A percentile compares a stretch with the other conserved stretches of the same genome.
Evolutionary conservation across 2,888 invertebrate genomes (phyloP).

Genomic region (Eilema depressum): DNA sequence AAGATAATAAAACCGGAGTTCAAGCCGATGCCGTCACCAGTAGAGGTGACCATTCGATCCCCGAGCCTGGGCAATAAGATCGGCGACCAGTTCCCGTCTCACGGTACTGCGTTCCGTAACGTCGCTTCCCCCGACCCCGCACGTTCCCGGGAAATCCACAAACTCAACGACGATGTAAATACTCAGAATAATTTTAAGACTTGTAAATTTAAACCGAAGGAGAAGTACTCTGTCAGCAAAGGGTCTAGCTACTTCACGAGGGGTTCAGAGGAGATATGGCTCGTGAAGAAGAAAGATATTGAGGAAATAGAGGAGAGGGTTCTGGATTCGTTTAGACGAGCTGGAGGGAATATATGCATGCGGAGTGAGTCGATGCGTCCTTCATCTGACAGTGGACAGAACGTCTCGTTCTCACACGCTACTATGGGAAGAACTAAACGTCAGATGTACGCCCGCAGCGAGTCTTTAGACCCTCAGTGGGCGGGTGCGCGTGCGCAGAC

Average conservation of each 20-base stretch:
- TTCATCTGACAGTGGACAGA: constrained; percentile 71
- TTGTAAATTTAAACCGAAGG: constrained; percentile 76
- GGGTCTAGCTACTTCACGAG: constrained; percentile 82
- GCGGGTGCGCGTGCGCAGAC: constrained; percentile 75
- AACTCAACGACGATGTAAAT: constrained; percentile 70
- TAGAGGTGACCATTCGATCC: constrained; percentile 79
- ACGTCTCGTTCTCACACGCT: constrained; percentile 64
- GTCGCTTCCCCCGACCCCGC: constrained; percentile 74
- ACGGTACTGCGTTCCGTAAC: constrained; percentile 82
- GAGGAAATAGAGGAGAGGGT: constrained; percentile 83
- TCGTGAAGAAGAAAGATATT: constrained; percentile 84
- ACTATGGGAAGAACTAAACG: constrained; percentile 68
- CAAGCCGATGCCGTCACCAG: constrained; percentile 76
- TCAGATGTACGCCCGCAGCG: constrained; percentile 75
- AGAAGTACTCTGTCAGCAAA: constrained; percentile 79
- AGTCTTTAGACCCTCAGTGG: constrained; percentile 78
- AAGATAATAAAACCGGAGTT: constrained; percentile 82
- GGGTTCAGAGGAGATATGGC: constrained; percentile 83
- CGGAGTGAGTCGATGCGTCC: constrained; percentile 51
- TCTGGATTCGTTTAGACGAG: constrained; percentile 78
- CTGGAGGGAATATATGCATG: constrained; percentile 70
- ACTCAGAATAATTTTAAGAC: constrained; percentile 73
- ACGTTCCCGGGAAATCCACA: constrained; percentile 55
- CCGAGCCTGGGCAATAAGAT: constrained; percentile 79
- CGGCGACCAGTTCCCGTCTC: constrained; percentile 80